Evolutionary conservation across 2,113 vertebrate species (phyloP), one percentile per base, ranked within the genome.

Genomic region (Gallinago jamesoni): DNA sequence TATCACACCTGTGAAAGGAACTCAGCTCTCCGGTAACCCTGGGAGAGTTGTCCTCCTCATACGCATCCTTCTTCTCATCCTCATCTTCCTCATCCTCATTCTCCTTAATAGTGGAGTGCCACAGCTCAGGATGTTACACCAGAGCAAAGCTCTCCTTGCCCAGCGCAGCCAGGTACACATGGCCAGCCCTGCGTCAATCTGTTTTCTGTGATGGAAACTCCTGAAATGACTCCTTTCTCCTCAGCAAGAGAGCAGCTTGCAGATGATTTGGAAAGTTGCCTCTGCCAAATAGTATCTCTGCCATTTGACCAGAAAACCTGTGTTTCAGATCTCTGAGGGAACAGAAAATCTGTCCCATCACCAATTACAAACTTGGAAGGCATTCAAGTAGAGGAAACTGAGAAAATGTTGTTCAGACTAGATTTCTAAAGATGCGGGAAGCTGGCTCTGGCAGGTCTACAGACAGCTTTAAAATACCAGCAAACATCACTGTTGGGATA

Each of bases 291-390:
- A 83, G 31, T 55, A 53, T 53, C 67, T 69, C 55, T 95, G 75
- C 70, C 20, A 45, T 88, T 96, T 93, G 53, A 91, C 75, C 85
- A 88, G 79, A 85, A 97, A 93, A 82, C 52, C 57, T 43, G 37
- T 63, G 39, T 87, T 91, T 93, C 92, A 90, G 43, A 73, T 68
- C 57, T 90, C 66, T 13, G 33, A 47, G 82, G 92, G 90, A 93
- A 68, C 19, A 79, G 67, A 93, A 90, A 88, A 27, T 30, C 35
- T 48, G 41, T 89, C 64, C 80, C 91, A 77, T 84, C n/a, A 92
- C 59, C 70, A 90, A 25, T 69, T 73, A 62, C 78, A 79, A 56
- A 73, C n/a, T 69, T 93, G 86, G 83, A 93, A 67, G 48, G 4
- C n/a, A 35, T 87, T 89, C 60, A 91, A 74, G 22, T 25, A 92